A percentile compares a stretch with the other conserved stretches of the same genome.
phyloP scores from a whole-genome alignment of 1,140 invertebrate species.

The Berghia stephanieae region DNA sequence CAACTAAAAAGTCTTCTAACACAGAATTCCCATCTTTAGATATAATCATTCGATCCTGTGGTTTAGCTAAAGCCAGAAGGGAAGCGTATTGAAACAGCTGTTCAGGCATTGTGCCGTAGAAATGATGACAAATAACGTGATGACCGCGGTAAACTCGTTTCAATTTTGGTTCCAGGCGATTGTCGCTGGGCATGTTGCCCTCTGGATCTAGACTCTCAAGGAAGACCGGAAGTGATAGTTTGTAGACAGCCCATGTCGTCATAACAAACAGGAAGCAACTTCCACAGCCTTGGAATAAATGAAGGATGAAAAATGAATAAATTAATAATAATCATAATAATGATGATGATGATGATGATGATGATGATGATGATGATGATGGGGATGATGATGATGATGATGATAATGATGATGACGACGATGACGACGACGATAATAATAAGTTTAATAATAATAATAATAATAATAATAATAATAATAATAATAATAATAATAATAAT shows the following conservation, averaged over 20 bases:
- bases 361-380: background rate
- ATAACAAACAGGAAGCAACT: constrained; percentile 28
- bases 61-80: constrained; percentile 36
- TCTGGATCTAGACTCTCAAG: constrained; percentile 31
- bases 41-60: constrained; percentile 36
- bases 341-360: background rate
- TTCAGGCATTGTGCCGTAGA: constrained; percentile 47
- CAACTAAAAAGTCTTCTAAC: no score
- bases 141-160: constrained; percentile 23
- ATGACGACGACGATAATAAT: background rate
- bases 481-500: background rate
- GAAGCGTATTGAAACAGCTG: constrained; percentile 54
- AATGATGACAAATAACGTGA: constrained; percentile 35
- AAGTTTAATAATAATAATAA: background rate
- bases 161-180: constrained; percentile 4
- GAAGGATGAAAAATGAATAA: background rate
- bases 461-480: background rate
- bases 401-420: constrained; percentile 5
- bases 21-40: no score
- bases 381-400: background rate
- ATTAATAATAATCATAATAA: background rate
- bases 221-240: constrained; percentile 29
- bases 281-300: constrained; percentile 18
- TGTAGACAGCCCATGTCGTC: constrained; percentile 21
- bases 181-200: constrained; percentile 26